Conservation (phyloP, 2,888 invertebrate species). For the Scaptomyza cyrtandrae region DNA sequence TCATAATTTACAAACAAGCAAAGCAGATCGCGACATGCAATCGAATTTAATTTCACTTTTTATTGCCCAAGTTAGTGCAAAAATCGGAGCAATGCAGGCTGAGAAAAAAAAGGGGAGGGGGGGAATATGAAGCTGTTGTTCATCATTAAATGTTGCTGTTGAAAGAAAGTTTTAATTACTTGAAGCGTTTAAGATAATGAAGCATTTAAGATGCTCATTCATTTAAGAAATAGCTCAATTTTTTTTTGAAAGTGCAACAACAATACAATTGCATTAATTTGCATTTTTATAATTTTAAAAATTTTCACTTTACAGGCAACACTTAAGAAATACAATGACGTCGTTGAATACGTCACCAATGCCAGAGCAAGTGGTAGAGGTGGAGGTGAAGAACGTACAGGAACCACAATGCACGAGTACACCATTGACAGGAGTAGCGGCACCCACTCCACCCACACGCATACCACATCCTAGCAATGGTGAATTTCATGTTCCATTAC, state of each 20-base stretch:
- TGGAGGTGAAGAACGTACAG: constrained; percentile 16
- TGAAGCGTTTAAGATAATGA: constrained; percentile 68
- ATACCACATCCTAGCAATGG: constrained; percentile 62
- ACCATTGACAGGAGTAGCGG: constrained; percentile 8
- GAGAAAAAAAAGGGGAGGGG: too few relatives aligned
- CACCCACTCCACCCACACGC: constrained; percentile 63
- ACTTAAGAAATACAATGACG: constrained; percentile 42
- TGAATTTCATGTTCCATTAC: constrained; percentile 84
- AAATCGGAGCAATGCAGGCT: constrained; percentile 26
- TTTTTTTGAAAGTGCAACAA: constrained; percentile 65
- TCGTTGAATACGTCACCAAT: constrained; percentile 54
- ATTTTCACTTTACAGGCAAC: constrained; percentile 49
- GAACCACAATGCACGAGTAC: constrained; percentile 14
- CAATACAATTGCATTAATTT: constrained; percentile 55
- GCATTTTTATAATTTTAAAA: constrained; percentile 51
- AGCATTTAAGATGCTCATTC: constrained; percentile 74
- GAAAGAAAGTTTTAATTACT: constrained; percentile 76
- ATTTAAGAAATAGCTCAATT: constrained; percentile 63
- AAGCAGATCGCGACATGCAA: constrained; percentile 47
- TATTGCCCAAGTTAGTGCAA: constrained; percentile 37
- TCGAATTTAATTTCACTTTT: constrained; percentile 69
- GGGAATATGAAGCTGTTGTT: constrained; percentile 14
- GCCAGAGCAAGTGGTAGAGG: constrained; percentile 21
- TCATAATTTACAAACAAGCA: constrained; percentile 33
- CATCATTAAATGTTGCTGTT: constrained; percentile 56